phyloP scores from a whole-genome alignment of 35 echinoderm and acorn worm genomes.

The Nesometra sesokonis region DNA sequence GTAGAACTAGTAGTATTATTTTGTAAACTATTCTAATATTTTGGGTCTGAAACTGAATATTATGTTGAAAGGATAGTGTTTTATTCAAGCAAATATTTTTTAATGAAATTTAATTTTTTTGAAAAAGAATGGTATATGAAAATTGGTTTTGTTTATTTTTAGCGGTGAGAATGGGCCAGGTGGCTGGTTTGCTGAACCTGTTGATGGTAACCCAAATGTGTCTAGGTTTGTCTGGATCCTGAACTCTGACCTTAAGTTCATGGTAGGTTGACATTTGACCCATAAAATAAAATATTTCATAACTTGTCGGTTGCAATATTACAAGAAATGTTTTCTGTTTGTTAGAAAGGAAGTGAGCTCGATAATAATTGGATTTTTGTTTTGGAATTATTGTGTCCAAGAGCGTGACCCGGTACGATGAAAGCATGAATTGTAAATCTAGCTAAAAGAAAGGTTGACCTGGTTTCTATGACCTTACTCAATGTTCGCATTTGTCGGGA shows the following conservation, averaged over 20 bases:
- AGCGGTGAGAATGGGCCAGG: not conserved
- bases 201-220: not conserved
- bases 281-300: not conserved
- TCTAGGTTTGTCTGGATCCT: not conserved
- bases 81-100: no score
- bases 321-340: not conserved
- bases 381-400: not conserved
- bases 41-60: no score
- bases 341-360: not conserved
- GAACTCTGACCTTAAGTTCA: not conserved
- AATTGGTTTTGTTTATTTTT: not conserved
- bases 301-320: not conserved
- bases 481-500: not conserved
- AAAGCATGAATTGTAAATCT: not conserved
- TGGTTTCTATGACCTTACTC: not conserved
- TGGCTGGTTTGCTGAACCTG: not conserved
- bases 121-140: not conserved
- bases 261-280: not conserved
- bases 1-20: no score
- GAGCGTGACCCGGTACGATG: not conserved
- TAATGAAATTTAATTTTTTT: no score
- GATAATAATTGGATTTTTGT: not conserved
- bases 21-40: no score
- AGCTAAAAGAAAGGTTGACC: not conserved
- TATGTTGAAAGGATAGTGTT: no score